phyloP scores from a whole-genome alignment of 2,888 invertebrate genomes.

The Eupithecia subumbrata region DNA sequence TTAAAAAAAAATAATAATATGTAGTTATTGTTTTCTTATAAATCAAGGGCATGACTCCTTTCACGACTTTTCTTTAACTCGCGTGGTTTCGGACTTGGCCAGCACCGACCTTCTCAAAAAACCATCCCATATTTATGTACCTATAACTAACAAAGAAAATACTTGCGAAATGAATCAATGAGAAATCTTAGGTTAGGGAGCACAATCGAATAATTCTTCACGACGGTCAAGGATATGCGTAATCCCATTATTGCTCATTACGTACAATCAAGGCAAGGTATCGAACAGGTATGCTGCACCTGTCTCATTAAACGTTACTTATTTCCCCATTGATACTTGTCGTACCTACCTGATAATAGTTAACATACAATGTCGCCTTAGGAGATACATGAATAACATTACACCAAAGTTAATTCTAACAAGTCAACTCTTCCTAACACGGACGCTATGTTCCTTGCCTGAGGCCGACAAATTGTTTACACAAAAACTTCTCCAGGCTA shows the following conservation, averaged over 20 bases:
- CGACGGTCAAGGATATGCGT: conserved; percentile 2
- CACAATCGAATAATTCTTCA: background rate
- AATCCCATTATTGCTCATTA: background rate
- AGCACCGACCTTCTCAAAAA: too few species aligned
- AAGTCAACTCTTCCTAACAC: conserved; percentile 23
- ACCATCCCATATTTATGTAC: too few species aligned
- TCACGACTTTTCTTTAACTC: too few species aligned
- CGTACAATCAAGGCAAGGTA: background rate
- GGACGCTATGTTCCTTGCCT: conserved; percentile 25
- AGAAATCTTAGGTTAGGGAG: background rate
- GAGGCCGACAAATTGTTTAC: conserved; percentile 33
- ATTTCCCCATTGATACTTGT: background rate
- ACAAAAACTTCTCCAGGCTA: conserved; percentile 23
- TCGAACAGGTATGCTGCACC: background rate
- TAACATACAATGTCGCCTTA: conserved; percentile 12
- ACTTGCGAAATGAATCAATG: background rate
- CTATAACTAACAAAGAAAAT: background rate
- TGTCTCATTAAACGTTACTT: background rate
- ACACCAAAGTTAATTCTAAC: conserved; percentile 10
- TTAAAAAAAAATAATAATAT: too few species aligned
- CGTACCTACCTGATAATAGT: background rate
- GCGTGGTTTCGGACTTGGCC: too few species aligned
- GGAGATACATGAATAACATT: conserved; percentile 25
- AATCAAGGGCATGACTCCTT: too few species aligned
- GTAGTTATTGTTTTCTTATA: too few species aligned